Evolutionary conservation across 2,113 vertebrate species (phyloP).

Genomic region (Heptranchias perlo): DNA sequence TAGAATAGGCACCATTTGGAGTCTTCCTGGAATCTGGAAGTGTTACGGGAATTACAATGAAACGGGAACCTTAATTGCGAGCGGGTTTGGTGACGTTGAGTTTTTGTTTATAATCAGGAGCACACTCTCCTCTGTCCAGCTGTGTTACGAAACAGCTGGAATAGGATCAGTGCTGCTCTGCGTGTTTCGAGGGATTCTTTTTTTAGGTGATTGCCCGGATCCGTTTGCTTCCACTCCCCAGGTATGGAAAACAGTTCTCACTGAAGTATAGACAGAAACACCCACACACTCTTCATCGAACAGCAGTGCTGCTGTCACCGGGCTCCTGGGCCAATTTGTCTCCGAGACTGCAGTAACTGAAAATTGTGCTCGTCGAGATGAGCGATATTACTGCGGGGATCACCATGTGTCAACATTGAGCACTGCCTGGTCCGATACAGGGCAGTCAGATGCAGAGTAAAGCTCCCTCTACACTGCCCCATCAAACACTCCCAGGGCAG

Average conservation of each 20-base stretch:
- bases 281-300: neutral
- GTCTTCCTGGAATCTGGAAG: neutral
- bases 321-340: neutral
- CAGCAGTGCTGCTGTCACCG: neutral
- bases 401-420: no score
- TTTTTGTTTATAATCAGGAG: neutral
- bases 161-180: neutral
- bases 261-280: neutral
- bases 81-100: neutral
- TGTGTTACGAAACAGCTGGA: neutral
- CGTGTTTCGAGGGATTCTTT: neutral
- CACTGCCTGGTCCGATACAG: neutral
- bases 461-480: no score
- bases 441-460: neutral
- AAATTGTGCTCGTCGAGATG: neutral
- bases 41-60: neutral
- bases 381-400: neutral
- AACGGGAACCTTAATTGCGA: neutral
- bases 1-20: neutral
- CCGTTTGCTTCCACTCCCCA: neutral
- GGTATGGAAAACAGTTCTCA: neutral
- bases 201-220: neutral
- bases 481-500: no score
- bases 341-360: neutral
- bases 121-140: neutral